Conservation (phyloP, 2,797 vertebrate species). For the Xyrichtys novacula region DNA sequence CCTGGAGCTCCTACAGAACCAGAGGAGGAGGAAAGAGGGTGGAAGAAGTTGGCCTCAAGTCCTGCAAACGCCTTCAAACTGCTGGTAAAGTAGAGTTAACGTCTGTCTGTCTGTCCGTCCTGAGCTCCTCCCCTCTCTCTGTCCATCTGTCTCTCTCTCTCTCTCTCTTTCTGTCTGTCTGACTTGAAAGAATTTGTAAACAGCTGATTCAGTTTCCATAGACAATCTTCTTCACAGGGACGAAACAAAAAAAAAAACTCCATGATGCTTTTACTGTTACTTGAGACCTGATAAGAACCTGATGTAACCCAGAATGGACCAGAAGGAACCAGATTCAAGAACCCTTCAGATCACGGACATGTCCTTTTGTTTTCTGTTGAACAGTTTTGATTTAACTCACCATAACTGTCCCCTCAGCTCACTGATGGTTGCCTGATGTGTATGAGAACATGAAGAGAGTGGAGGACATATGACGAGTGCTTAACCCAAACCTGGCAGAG, state of each 20-base stretch:
- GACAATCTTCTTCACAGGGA: not conserved
- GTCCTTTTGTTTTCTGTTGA: not conserved
- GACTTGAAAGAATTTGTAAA: conserved; percentile 30
- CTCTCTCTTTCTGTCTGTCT: conserved; percentile 40
- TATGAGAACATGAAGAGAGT: conserved; percentile 8
- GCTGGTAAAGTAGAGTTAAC: conserved; percentile 71
- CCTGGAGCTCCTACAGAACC: conserved; percentile 58
- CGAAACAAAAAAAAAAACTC: not conserved
- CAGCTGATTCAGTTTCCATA: conserved; percentile 14
- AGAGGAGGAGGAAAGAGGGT: conserved; percentile 57
- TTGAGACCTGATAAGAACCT: not conserved
- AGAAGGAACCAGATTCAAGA: not conserved
- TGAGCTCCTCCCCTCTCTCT: not conserved
- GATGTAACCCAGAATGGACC: not conserved
- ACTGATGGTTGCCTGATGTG: not conserved
- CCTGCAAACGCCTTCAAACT: conserved; percentile 53
- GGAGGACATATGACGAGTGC: not conserved
- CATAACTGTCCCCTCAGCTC: not conserved
- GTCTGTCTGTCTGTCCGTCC: conserved; percentile 45
- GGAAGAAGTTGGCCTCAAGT: conserved; percentile 65
- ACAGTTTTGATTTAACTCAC: not conserved
- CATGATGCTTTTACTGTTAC: not conserved
- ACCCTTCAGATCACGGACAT: not conserved
- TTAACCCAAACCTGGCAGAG: not conserved
- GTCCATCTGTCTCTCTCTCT: conserved; percentile 6